phyloP scores from a whole-genome alignment of 2,888 invertebrate species.

The Drosophila mayaguana region DNA sequence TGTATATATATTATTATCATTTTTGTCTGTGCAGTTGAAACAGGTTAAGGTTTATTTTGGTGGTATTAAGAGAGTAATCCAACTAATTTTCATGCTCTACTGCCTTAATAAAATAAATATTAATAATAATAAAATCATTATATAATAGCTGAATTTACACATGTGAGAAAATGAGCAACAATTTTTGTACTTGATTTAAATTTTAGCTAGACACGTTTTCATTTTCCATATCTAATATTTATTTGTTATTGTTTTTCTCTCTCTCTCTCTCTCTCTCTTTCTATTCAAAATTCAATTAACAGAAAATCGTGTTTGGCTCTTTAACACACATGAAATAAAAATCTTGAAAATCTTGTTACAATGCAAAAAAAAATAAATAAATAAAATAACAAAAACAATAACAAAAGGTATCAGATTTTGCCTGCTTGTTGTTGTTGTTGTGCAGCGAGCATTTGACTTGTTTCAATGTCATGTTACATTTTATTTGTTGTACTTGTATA shows the following conservation, averaged over 20 bases:
- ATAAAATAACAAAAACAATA: conserved; percentile 13
- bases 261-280: too few relatives aligned
- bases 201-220: not conserved
- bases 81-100: not conserved
- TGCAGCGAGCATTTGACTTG: conserved; percentile 65
- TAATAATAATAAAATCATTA: not conserved
- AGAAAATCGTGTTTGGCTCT: conserved; percentile 53
- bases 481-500: conserved; percentile 42
- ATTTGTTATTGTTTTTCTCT: not conserved
- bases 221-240: not conserved
- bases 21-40: not conserved
- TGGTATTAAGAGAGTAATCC: not conserved
- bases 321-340: conserved; percentile 44
- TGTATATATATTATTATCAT: too few relatives aligned
- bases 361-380: conserved; percentile 4
- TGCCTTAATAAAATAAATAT: not conserved
- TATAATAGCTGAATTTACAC: not conserved
- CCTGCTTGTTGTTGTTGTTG: not conserved
- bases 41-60: not conserved
- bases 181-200: not conserved
- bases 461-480: conserved; percentile 80
- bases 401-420: conserved; percentile 43
- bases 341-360: conserved; percentile 24
- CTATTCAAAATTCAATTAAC: conserved; percentile 46
- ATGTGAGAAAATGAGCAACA: not conserved